phyloP scores from a whole-genome alignment of 2,113 vertebrate species.

The Mus musculus region GRCm39 chr4:76276001-76276500 shows the following conservation, averaged over 20 bases:
- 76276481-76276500: background rate
- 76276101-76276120: constrained; percentile 66
- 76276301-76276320: background rate
- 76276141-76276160: background rate
- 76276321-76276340: background rate
- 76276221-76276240: background rate
- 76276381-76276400: background rate
- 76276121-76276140: background rate
- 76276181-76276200: constrained; percentile 29
- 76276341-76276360: background rate
- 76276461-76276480: background rate
- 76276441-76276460: background rate
- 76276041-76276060: constrained; percentile 48
- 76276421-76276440: background rate
- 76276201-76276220: constrained; percentile 12
- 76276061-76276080: constrained; percentile 40
- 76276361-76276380: background rate
- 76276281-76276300: constrained; percentile 37
- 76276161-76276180: background rate
- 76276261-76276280: background rate
- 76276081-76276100: background rate
- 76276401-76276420: no score
- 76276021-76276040: constrained; percentile 10
- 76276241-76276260: background rate
- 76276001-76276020: constrained; percentile 21